phyloP scores from a whole-genome alignment of 2,888 invertebrate genomes.

The Heterodera filipjevi region DNA sequence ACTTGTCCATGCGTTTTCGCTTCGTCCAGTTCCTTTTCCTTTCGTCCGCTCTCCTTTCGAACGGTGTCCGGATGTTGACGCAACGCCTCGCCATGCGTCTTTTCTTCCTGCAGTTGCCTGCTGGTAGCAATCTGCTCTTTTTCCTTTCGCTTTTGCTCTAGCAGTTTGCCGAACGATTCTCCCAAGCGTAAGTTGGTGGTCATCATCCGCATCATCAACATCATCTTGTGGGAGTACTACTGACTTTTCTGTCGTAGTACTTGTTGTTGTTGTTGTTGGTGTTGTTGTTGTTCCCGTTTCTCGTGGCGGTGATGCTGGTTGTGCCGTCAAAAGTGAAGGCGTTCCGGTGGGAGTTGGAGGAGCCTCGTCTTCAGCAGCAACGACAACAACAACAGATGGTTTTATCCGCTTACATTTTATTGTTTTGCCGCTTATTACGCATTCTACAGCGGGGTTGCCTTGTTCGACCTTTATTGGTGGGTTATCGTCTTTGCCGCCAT shows the following conservation, averaged over 20 bases:
- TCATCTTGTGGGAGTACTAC: no score
- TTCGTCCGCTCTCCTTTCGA: not conserved
- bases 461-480: no score
- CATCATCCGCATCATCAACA: no score
- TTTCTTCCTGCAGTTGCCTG: not conserved
- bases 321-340: no score
- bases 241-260: not conserved
- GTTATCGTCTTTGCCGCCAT: no score
- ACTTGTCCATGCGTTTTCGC: not conserved
- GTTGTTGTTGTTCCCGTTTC: not conserved
- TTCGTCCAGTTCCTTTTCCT: not conserved
- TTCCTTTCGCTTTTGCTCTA: not conserved
- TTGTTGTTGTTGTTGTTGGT: not conserved
- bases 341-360: no score
- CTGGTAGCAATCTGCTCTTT: not conserved
- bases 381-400: not conserved
- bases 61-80: not conserved
- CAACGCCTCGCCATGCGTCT: not conserved
- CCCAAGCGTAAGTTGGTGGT: no score
- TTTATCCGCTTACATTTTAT: not conserved
- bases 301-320: no score
- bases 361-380: no score
- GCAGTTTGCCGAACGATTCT: not conserved
- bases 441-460: not conserved
- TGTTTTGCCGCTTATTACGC: not conserved